Base-by-base conservation (phyloP, 2,888 invertebrate species). In the Rhamphomyia laevipes region DNA sequence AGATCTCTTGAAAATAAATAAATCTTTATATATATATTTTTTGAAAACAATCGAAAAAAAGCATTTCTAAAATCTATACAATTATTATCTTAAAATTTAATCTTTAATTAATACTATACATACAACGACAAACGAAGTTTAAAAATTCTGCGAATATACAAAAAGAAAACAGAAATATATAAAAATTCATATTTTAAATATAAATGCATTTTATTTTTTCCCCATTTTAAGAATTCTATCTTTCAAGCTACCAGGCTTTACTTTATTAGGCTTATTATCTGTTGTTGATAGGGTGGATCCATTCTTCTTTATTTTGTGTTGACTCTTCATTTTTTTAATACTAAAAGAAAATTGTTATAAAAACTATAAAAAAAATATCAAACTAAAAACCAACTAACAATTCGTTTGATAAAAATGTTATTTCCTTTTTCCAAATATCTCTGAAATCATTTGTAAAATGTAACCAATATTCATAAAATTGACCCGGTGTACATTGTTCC, bases 371-470 rank as follows among this genome's bases (percentile, higher is more conserved):
- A 12, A 18, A 11, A 45, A 45, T 16, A 31, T 15, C n/a, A 44
- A 30, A 30, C 7, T 15, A 31, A 44, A 15, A 27, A 27, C 23
- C 15, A 6, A 68, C 78, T 74, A 73, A 89, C 88, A 83, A 82
- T 71, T 88, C 86, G 71, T 90, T 89, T 53, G 85, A 78, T 43
- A 90, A 77, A 57, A 80, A 76, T 58, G 88, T 84, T 58, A 92
- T 84, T 67, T 95, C 94, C 62, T 88, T 90, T 62, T 93, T 93
- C 84, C 88, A 95, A 58, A 92, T 86, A 64, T 91, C 91, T 71
- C 93, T 94, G 65, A 95, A 94, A 68, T 96, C 95, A 51, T 80
- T 80, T 65, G 91, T 91, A 73, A 96, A 96, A 49, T 82, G 77
- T 5, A 82, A 77, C 95, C 95, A 96, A 46, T 86, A 73, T 50